Conservation (phyloP, 2,797 vertebrate genomes). For the Danio tinwini region DNA sequence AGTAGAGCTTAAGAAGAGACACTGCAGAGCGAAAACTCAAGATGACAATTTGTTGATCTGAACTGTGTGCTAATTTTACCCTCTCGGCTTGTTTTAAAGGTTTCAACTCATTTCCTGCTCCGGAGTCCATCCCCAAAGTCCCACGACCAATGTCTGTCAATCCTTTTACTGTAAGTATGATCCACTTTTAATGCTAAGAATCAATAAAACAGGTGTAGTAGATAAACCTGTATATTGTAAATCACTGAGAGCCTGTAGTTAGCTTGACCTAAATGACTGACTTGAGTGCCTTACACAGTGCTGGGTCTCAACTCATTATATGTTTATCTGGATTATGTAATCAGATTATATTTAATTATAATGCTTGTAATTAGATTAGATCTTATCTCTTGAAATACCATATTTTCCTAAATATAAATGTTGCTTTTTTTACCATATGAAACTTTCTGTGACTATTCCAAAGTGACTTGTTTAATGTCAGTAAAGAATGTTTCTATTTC, state of each 20-base stretch:
- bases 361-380: not conserved
- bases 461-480: no score
- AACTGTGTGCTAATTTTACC: not conserved
- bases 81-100: slow-evolving; percentile 64
- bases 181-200: slow-evolving; percentile 4
- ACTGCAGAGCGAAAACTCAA: not conserved
- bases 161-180: slow-evolving; percentile 80
- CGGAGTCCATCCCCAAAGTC: slow-evolving; percentile 76
- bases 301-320: not conserved
- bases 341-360: not conserved
- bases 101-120: slow-evolving; percentile 74
- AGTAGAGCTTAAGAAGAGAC: not conserved
- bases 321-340: not conserved
- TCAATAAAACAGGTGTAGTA: not conserved
- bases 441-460: no score
- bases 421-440: no score
- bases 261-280: not conserved
- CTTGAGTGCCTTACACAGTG: not conserved
- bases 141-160: slow-evolving; percentile 81
- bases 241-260: not conserved
- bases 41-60: not conserved
- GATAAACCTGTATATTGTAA: not conserved
- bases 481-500: no score
- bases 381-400: no score
- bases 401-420: no score